These are phyloP conservation scores for Gymnodraco acuticeps DNA, from an alignment of 2,797 vertebrate species.

Conservation along the genomic window DNA sequence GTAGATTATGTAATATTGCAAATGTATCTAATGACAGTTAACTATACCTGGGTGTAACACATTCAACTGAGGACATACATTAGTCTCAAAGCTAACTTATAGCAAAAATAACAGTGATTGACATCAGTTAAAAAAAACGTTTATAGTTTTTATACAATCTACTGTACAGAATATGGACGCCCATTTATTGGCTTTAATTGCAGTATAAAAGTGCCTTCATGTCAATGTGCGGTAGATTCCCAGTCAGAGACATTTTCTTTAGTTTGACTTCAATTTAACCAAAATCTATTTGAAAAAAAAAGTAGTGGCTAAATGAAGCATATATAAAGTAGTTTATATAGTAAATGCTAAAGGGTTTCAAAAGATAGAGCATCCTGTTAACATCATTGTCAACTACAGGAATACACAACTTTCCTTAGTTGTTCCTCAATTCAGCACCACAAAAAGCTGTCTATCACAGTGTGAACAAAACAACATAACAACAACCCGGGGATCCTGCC, in stretches of 20 bases:
- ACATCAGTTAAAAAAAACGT: slow-evolving; percentile 5
- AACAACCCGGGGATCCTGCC: background rate
- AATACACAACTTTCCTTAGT: background rate
- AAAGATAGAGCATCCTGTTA: background rate
- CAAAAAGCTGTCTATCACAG: background rate
- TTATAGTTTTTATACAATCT: slow-evolving; percentile 9
- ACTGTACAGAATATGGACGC: background rate
- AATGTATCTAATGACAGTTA: background rate
- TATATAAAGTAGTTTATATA: background rate
- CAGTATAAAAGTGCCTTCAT: slow-evolving; percentile 31
- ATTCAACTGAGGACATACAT: background rate
- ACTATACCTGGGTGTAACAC: background rate
- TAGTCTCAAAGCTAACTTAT: background rate
- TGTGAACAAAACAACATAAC: background rate
- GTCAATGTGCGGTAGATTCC: slow-evolving; percentile 35
- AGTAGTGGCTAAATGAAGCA: slow-evolving; percentile 2
- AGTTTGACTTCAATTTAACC: slow-evolving; percentile 20
- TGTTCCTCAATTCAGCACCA: background rate
- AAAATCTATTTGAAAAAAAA: slow-evolving; percentile 27
- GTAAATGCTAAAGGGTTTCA: slow-evolving; percentile 11
- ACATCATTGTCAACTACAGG: background rate
- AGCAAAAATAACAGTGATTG: background rate
- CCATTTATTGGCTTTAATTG: slow-evolving; percentile 9
- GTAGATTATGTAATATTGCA: background rate
- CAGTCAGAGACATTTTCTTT: slow-evolving; percentile 45